Conservation (phyloP, 2,797 vertebrate genomes). For the Chanos chanos region DNA sequence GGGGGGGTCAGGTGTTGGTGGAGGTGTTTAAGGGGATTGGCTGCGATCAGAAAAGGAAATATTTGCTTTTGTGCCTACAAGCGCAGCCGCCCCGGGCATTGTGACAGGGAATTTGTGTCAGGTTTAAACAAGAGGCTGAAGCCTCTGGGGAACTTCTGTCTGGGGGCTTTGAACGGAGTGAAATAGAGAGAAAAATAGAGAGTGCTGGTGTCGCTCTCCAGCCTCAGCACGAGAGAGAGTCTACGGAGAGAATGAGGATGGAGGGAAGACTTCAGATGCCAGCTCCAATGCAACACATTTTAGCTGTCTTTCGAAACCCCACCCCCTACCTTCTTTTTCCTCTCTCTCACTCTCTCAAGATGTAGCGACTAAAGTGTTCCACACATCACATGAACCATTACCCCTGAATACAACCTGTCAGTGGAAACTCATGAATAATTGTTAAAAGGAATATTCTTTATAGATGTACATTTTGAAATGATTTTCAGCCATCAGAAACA, state of each 20-base stretch:
- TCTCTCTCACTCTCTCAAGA: background rate
- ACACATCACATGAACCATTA: too few relatives aligned
- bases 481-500: too few relatives aligned
- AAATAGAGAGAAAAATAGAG: background rate
- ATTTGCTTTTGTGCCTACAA: constrained; percentile 80
- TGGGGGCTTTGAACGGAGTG: constrained; percentile 27
- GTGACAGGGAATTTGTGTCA: constrained; percentile 75
- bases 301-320: too few relatives aligned
- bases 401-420: too few relatives aligned
- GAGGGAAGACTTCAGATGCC: background rate
- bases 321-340: background rate
- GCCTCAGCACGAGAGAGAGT: constrained; percentile 21
- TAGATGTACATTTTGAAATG: too few relatives aligned
- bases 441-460: too few relatives aligned
- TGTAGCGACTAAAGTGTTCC: too few relatives aligned
- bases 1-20: constrained; percentile 52
- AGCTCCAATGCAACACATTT: background rate
- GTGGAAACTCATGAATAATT: too few relatives aligned
- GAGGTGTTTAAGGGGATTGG: constrained; percentile 67
- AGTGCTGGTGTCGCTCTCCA: constrained; percentile 18
- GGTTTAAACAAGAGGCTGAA: constrained; percentile 62
- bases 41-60: constrained; percentile 74
- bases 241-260: constrained; percentile 11
- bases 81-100: constrained; percentile 62
- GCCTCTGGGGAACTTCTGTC: constrained; percentile 31